phyloP scores from a whole-genome alignment of 2,797 vertebrate genomes.

The Anguilla marmorata region DNA sequence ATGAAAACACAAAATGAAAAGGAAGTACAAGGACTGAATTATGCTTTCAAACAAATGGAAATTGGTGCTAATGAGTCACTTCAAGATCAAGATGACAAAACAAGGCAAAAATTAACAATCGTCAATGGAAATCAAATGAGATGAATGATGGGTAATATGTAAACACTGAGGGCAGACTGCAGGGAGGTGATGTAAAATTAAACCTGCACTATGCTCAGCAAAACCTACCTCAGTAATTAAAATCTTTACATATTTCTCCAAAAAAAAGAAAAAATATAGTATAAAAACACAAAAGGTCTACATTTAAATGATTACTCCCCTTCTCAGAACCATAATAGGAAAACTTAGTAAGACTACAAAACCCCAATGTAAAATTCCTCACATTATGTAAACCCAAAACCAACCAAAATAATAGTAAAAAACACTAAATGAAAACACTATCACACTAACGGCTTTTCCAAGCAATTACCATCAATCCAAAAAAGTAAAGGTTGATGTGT shows the following conservation, averaged over 20 bases:
- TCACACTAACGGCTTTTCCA: conserved; percentile 61
- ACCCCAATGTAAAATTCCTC: background rate
- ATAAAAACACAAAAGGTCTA: conserved; percentile 23
- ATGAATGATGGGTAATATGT: conserved; percentile 65
- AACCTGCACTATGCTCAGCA: conserved; percentile 68
- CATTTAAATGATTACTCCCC: background rate
- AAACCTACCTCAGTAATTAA: conserved; percentile 85
- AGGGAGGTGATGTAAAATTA: conserved; percentile 71
- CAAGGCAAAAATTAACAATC: conserved; percentile 72
- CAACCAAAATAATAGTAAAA: background rate
- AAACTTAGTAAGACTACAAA: background rate
- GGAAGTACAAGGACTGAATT: conserved; percentile 66
- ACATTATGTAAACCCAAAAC: background rate
- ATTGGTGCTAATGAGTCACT: conserved; percentile 73
- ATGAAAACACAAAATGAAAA: conserved; percentile 85
- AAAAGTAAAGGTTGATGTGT: conserved; percentile 84
- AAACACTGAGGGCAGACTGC: conserved; percentile 72
- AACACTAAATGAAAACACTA: conserved; percentile 1
- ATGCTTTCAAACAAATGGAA: conserved; percentile 60
- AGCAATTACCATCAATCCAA: conserved; percentile 87
- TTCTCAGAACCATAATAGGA: background rate
- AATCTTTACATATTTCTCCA: conserved; percentile 14
- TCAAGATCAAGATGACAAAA: conserved; percentile 57
- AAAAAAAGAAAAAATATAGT: conserved; percentile 41
- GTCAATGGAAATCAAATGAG: conserved; percentile 70